Conservation (phyloP, 2,797 vertebrate species). For the Mormyrus hasselquistii region DNA sequence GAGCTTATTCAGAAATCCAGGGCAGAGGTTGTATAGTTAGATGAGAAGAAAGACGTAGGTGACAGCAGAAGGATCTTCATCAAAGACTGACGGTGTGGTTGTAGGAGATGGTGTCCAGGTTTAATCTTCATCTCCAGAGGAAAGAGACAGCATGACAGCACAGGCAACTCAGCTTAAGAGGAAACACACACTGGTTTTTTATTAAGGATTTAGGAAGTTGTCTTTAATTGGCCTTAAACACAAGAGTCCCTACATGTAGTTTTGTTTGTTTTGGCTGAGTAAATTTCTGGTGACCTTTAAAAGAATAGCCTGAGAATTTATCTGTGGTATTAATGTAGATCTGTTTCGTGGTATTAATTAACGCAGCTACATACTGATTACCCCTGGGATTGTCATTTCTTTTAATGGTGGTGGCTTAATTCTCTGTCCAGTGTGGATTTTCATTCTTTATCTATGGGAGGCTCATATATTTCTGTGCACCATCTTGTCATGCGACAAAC, state of each 20-base stretch:
- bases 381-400: neutral
- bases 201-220: neutral
- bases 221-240: constrained; percentile 6
- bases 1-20: neutral
- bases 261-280: neutral
- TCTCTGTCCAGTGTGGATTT: neutral
- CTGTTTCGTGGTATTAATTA: constrained; percentile 4
- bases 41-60: neutral
- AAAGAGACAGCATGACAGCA: neutral
- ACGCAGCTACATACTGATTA: constrained; percentile 8
- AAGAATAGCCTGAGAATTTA: constrained; percentile 11
- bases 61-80: neutral
- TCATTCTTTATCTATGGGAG: neutral
- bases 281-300: constrained; percentile 8
- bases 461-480: neutral
- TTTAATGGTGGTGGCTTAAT: neutral
- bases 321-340: constrained; percentile 7
- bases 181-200: neutral
- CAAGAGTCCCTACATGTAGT: neutral
- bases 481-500: neutral
- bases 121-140: neutral
- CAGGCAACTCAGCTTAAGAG: neutral
- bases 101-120: neutral
- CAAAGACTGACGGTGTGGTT: neutral
- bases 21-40: neutral